Evolutionary conservation across 2,113 vertebrate species (phyloP).

Genomic region (Ivindomyrus marchei): DNA sequence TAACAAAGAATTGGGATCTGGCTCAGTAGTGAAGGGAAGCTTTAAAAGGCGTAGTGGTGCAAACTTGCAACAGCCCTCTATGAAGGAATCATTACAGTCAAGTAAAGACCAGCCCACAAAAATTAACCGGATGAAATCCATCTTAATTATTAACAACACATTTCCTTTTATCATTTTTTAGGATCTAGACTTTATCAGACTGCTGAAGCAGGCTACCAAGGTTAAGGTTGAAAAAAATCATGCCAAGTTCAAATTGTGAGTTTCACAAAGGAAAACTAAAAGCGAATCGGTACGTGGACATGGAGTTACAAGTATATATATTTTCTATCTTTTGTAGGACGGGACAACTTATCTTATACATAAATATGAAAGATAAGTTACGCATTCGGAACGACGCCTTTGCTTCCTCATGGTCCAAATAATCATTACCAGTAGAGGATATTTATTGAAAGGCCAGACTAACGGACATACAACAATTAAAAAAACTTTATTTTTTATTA

Average conservation of each 20-base stretch:
- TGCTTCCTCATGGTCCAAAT: not conserved
- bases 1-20: not conserved
- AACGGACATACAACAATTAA: not conserved
- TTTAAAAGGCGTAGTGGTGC: not conserved
- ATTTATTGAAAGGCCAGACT: not conserved
- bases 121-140: not conserved
- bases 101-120: not conserved
- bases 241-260: not conserved
- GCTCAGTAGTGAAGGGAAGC: not conserved
- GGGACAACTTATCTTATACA: not conserved
- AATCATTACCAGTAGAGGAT: not conserved
- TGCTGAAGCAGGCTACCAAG: not conserved
- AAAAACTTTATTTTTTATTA: not conserved
- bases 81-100: not conserved
- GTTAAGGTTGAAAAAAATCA: not conserved
- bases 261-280: not conserved
- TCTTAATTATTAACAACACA: not conserved
- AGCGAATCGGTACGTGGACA: not conserved
- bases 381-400: not conserved
- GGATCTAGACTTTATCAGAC: not conserved
- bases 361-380: not conserved
- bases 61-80: not conserved
- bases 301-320: not conserved
- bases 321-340: not conserved
- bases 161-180: not conserved